These are phyloP conservation scores for Bombyx mandarina DNA, from an alignment of 1,140 invertebrate species.

Conservation along the genomic window DNA sequence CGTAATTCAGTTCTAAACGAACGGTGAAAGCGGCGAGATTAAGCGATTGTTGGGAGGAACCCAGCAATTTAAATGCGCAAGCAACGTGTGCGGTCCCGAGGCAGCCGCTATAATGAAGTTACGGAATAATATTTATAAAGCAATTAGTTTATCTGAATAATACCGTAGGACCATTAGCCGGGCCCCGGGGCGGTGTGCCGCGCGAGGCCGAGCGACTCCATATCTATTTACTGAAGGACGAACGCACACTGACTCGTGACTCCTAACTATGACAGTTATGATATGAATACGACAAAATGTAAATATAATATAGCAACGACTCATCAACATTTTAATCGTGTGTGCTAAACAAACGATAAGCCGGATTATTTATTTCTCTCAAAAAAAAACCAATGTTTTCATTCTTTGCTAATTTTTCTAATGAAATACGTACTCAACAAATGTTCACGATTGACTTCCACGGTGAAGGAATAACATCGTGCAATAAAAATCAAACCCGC, in stretches of 20 bases:
- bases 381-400: neutral
- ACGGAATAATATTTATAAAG: slow-evolving; percentile 29
- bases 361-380: neutral
- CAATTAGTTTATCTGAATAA: slow-evolving; percentile 40
- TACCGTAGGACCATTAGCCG: slow-evolving; percentile 26
- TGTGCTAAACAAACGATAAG: neutral
- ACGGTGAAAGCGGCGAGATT: no score
- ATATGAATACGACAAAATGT: no score
- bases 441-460: no score
- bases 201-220: slow-evolving; percentile 16
- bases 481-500: no score
- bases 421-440: no score
- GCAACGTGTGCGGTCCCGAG: slow-evolving; percentile 12
- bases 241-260: slow-evolving; percentile 15
- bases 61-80: neutral
- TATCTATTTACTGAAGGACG: slow-evolving; percentile 27
- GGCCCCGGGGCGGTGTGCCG: slow-evolving; percentile 10
- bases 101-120: slow-evolving; percentile 20
- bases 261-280: no score
- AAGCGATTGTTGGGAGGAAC: no score
- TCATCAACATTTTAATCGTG: no score
- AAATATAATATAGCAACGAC: no score
- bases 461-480: no score
- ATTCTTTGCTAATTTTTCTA: neutral
- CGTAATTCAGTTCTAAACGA: no score